A percentile compares a stretch with the other conserved stretches of the same genome.
Evolutionary conservation across 1,140 invertebrate genomes (phyloP).

Genomic region (Drosophila hydei): DNA sequence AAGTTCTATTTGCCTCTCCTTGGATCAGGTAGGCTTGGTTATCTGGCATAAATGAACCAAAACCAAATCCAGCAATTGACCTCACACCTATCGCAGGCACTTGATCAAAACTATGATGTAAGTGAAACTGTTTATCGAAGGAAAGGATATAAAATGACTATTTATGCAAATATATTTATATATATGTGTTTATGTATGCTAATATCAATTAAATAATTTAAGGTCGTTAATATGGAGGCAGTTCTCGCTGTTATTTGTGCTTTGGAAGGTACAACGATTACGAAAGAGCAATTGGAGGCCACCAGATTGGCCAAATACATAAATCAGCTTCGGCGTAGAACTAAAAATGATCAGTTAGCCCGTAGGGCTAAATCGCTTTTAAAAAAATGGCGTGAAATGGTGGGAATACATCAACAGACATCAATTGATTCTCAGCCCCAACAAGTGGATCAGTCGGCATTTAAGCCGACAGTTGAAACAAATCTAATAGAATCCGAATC

Average conservation of each 20-base stretch:
- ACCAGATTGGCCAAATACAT: conserved; percentile 96
- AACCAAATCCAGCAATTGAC: conserved; percentile 85
- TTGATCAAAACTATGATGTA: conserved; percentile 89
- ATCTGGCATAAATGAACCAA: conserved; percentile 79
- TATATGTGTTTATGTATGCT: no score
- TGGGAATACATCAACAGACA: conserved; percentile 83
- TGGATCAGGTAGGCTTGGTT: conserved; percentile 43
- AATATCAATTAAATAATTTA: conserved; percentile 20
- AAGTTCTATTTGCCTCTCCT: conserved; percentile 32
- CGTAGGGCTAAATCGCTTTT: conserved; percentile 95
- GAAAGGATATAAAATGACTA: no score
- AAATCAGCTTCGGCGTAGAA: conserved; percentile 94
- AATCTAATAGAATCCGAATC: conserved; percentile 5
- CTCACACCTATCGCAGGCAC: conserved; percentile 87
- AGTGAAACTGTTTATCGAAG: conserved; percentile 68
- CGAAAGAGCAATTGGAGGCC: conserved; percentile 96
- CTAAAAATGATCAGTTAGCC: conserved; percentile 90
- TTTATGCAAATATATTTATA: no score
- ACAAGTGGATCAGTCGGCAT: conserved; percentile 2
- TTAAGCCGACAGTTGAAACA: conserved; percentile 5
- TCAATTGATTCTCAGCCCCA: conserved; percentile 43
- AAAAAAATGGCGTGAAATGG: conserved; percentile 94
- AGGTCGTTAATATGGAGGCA: conserved; percentile 97
- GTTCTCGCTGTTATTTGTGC: conserved; percentile 96
- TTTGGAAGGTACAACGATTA: conserved; percentile 96